Base-by-base conservation (phyloP, 2,113 vertebrate genomes). In the Lasiurus borealis region DNA sequence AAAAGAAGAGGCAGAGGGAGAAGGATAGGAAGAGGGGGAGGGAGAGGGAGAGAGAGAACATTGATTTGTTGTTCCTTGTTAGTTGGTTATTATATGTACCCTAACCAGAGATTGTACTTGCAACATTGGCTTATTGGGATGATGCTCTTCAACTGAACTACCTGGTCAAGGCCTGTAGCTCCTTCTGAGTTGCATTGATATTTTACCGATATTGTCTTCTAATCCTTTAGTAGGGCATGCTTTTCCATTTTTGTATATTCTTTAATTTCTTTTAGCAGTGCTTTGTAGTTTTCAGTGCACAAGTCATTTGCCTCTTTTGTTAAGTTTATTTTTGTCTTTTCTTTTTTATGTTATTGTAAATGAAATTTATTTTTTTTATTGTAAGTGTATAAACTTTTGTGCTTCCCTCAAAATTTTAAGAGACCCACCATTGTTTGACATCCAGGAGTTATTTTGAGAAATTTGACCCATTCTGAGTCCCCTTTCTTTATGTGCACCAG, bases 191-290 rank as follows among this genome's bases (percentile, higher is more conserved):
- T 54, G 48, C 62, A 75, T 6, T 44, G n/a, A n/a, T n/a, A 73
- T 66, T 36, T 86, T 87, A 48, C 68, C 23, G 62, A 23, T 15
- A 77, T 76, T 83, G 15, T 94, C 75, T 92, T 82, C 57, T 69
- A 75, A 66, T 25, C 19, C 31, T 34, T 9, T 40, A 94, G 64
- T 14, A 75, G 4, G n/a, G n/a, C n/a, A n/a, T 52, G 1, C n/a
- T 31, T 96, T 90, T 73, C 54, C 36, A 78, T 62, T 92, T 84
- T 78, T 93, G n/a, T 90, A 25, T 25, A 19, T 92, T 83, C 64
- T 62, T 72, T 54, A 82, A 25, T 83, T 83, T 81, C n/a, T 77
- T 89, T 90, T 27, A 72, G 44, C 9, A 81, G 66, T 2, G 11
- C 72, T 92, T 81, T 94, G 27, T 90, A 83, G 44, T 2, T 59